phyloP scores from a whole-genome alignment of 2,888 invertebrate genomes.

The Oxyscelio sp. region DNA sequence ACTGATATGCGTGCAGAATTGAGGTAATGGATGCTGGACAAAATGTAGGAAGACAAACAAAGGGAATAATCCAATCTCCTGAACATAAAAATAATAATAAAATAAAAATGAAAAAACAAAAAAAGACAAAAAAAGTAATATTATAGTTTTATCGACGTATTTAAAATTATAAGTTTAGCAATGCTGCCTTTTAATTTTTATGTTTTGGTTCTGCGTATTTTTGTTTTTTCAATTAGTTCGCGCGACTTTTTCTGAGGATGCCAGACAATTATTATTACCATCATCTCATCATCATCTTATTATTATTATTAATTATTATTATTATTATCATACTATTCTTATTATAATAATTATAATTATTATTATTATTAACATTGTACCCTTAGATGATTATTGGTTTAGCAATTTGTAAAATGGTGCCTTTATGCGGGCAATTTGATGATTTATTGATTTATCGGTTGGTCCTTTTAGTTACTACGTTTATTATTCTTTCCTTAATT shows the following conservation, averaged over 20 bases:
- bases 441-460: constrained; percentile 14
- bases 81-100: constrained; percentile 78
- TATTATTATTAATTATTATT: no score
- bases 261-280: constrained; percentile 66
- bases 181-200: constrained; percentile 87
- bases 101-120: constrained; percentile 49
- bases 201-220: constrained; percentile 69
- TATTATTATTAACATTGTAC: constrained; percentile 54
- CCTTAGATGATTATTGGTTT: constrained; percentile 68
- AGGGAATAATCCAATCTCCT: constrained; percentile 84
- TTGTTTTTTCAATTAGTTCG: constrained; percentile 76
- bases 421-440: constrained; percentile 42
- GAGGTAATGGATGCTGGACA: constrained; percentile 84
- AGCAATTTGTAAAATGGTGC: constrained; percentile 61
- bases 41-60: constrained; percentile 80
- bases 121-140: constrained; percentile 71
- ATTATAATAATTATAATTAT: constrained; percentile 43
- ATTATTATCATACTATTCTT: constrained; percentile 35
- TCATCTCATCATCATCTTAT: no score
- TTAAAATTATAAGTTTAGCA: constrained; percentile 85
- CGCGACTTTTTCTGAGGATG: constrained; percentile 76
- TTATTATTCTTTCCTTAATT: no score
- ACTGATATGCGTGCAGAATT: constrained; percentile 87
- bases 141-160: constrained; percentile 82
- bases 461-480: no score